Conservation (phyloP, 1,140 invertebrate species). For the Drosophila repleta region DNA sequence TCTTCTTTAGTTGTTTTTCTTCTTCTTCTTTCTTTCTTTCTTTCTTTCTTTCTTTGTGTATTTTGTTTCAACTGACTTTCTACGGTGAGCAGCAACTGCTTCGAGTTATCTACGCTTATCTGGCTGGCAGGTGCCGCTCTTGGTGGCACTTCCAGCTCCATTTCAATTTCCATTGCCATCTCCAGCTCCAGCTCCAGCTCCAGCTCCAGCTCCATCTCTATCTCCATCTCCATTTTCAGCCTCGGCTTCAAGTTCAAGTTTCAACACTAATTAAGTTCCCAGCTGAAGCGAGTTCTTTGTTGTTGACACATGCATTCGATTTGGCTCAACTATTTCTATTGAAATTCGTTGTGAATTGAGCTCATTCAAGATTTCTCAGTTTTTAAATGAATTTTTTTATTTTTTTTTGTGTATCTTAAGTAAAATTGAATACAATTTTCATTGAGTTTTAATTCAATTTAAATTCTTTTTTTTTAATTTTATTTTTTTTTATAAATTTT, state of each 20-base stretch:
- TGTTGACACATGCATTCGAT: slow-evolving; percentile 1
- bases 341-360: background rate
- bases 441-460: background rate
- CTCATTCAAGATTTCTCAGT: background rate
- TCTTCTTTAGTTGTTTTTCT: slow-evolving; percentile 3
- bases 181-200: background rate
- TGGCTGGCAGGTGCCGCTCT: slow-evolving; percentile 14
- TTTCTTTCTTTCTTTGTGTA: no score
- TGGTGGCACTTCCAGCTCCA: background rate
- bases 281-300: no score
- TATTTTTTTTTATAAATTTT: background rate
- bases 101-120: slow-evolving; percentile 2
- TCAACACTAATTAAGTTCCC: background rate
- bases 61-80: slow-evolving; percentile 23
- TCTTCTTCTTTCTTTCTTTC: background rate
- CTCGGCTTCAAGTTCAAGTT: slow-evolving; percentile 5
- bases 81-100: slow-evolving; percentile 15
- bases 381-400: no score
- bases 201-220: background rate
- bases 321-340: background rate
- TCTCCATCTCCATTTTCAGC: slow-evolving; percentile 1
- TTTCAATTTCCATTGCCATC: background rate
- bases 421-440: no score
- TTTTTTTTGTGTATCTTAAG: background rate
- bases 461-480: background rate